Base-by-base conservation (phyloP, 2,888 invertebrate genomes). In the Melangyna quadrimaculata region DNA sequence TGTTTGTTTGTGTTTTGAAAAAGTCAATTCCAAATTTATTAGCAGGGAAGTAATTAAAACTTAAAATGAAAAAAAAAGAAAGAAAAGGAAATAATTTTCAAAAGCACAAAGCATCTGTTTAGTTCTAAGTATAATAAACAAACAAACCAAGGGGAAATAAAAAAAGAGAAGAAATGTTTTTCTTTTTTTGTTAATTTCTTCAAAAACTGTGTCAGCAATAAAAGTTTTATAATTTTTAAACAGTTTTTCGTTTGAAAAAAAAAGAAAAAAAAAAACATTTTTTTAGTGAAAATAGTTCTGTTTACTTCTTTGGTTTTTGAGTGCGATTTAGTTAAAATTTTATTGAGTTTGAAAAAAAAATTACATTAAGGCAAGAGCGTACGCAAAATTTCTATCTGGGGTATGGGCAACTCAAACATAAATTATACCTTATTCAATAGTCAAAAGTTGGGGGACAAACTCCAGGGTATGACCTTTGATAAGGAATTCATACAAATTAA, bases 91-190 rank as follows among this genome's bases (percentile, higher is more conserved):
- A 65, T 65, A 27, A 32, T 65, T 65, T 63, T 65, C 14, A 45
- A 65, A 65, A 63, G 27, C 27, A 29, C 29, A 45, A 45, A 65
- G 45, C 27, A 65, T 65, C 65, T 65, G 65, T 65, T 65, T 65
- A 65, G 45, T 65, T 65, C 65, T 63, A 29, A 45, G 7, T n/a
- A n/a, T n/a, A n/a, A n/a, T 63, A 63, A 63, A 63, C 19, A 63
- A 65, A 65, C 43, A 65, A 65, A 29, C 29, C 10, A 3, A 45
- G 65, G 45, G 12, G 65, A 45, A 65, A 65, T 65, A 45, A 65
- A 45, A 61, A 45, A 45, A 19, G 4, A 65, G 12, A 29, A 61
- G 43, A n/a, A 5, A 0, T 24, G 24, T 35, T 5, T 63, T 43
- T 45, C 32, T 6, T 35, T 37, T 22, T 9, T 55, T 29, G 27